Conservation (phyloP, 2,888 invertebrate species). For the Onthophagus sagittarius region DNA sequence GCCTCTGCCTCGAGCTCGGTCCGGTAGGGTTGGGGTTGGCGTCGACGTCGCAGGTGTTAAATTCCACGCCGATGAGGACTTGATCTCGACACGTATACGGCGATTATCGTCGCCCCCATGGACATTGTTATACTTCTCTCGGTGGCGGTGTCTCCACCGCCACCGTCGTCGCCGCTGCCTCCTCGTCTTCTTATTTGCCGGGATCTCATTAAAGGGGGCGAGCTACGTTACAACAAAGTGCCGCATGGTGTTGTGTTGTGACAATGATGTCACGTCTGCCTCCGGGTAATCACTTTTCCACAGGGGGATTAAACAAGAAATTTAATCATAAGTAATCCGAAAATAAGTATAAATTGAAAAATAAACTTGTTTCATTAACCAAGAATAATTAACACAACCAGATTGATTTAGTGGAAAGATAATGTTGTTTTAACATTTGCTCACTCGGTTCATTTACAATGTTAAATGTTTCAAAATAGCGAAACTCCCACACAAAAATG, state of each 20-base stretch:
- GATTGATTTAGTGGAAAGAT: background rate
- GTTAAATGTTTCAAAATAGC: background rate
- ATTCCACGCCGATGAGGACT: slow-evolving; percentile 24
- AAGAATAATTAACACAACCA: too few relatives aligned
- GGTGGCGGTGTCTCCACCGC: slow-evolving; percentile 21
- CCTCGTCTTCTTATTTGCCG: slow-evolving; percentile 27
- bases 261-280: background rate
- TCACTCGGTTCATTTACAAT: background rate
- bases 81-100: slow-evolving; percentile 23
- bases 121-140: slow-evolving; percentile 13
- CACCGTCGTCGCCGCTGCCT: slow-evolving; percentile 23
- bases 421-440: background rate
- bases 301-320: background rate
- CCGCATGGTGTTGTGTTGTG: slow-evolving; percentile 21
- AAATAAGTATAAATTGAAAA: too few relatives aligned
- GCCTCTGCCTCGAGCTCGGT: background rate
- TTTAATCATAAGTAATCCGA: background rate
- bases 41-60: slow-evolving; percentile 19
- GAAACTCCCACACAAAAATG: too few relatives aligned
- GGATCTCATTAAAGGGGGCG: slow-evolving; percentile 26
- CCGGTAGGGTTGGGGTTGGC: background rate
- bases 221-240: slow-evolving; percentile 19
- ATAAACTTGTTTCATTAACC: too few relatives aligned
- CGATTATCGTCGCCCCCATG: slow-evolving; percentile 16
- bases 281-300: background rate